These are phyloP conservation scores for Brachynemurus nebulosus DNA, from an alignment of 2,888 invertebrate genomes.

Conservation along the genomic window DNA sequence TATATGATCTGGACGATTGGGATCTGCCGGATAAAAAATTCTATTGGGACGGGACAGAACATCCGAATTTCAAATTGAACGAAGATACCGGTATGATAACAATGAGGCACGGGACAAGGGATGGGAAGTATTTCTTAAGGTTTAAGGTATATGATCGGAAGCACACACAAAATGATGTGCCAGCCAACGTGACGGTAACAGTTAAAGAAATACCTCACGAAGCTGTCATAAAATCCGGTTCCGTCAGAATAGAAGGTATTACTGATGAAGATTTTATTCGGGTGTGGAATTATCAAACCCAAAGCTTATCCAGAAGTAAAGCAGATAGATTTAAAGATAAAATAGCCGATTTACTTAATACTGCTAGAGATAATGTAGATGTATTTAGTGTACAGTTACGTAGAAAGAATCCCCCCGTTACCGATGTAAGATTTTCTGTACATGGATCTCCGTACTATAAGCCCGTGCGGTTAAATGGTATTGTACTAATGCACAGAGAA, in stretches of 20 bases:
- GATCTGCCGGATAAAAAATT: conserved; percentile 96
- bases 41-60: conserved; percentile 80
- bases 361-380: conserved; percentile 80
- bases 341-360: conserved; percentile 70
- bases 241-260: conserved; percentile 82
- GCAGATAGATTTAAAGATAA: conserved; percentile 81
- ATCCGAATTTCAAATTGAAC: conserved; percentile 76
- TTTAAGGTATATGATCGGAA: conserved; percentile 88
- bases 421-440: conserved; percentile 87
- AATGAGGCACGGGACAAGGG: conserved; percentile 84
- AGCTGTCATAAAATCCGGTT: conserved; percentile 90
- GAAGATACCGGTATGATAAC: conserved; percentile 90
- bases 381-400: conserved; percentile 91
- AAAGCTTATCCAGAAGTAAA: conserved; percentile 73
- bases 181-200: conserved; percentile 90
- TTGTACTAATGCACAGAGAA: conserved; percentile 83
- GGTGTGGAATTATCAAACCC: conserved; percentile 84
- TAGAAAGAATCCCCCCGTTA: conserved; percentile 73
- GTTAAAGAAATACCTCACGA: conserved; percentile 92
- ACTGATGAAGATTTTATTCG: conserved; percentile 94
- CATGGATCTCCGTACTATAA: conserved; percentile 94
- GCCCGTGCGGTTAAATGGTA: conserved; percentile 85
- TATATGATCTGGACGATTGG: conserved; percentile 97
- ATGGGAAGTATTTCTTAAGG: conserved; percentile 68
- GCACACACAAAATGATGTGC: conserved; percentile 88